Percentiles rank a stretch among this genome's conserved stretches.
Evolutionary conservation across 2,113 vertebrate species (phyloP).

Genomic region (Oceanites oceanicus): DNA sequence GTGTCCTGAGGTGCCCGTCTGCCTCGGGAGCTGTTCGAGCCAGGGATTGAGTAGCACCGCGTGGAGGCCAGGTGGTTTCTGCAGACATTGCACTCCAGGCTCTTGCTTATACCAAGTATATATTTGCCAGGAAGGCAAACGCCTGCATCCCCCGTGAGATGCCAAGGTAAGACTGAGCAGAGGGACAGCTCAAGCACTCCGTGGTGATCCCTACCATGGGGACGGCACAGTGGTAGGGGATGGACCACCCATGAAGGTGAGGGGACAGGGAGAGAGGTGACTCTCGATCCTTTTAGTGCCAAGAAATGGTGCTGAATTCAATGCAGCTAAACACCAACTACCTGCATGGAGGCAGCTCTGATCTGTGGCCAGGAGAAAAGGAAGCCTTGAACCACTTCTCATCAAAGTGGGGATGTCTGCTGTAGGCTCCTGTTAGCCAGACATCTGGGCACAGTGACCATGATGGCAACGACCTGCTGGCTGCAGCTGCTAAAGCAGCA

Average conservation of each 20-base stretch:
- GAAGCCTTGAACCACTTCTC: not conserved
- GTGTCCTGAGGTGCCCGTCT: not conserved
- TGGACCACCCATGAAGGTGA: not conserved
- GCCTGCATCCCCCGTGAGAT: not conserved
- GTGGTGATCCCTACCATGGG: no score
- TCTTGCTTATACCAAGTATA: not conserved
- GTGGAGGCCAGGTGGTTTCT: not conserved
- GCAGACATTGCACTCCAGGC: not conserved
- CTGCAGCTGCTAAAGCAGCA: not conserved
- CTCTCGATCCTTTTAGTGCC: not conserved
- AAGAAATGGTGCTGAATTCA: not conserved
- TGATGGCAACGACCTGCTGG: not conserved
- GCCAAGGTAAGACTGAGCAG: not conserved
- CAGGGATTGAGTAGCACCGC: not conserved
- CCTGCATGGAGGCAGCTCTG: not conserved
- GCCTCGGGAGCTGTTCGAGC: not conserved
- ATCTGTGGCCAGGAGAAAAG: not conserved
- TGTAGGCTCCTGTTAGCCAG: not conserved
- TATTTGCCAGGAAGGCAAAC: not conserved
- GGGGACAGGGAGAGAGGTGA: not conserved
- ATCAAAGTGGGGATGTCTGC: not conserved
- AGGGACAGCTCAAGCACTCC: not conserved
- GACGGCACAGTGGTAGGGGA: accelerated
- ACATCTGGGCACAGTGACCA: not conserved
- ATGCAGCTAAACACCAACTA: not conserved